Base-by-base conservation (phyloP, 2,888 invertebrate species). In the Chirona hameri region DNA sequence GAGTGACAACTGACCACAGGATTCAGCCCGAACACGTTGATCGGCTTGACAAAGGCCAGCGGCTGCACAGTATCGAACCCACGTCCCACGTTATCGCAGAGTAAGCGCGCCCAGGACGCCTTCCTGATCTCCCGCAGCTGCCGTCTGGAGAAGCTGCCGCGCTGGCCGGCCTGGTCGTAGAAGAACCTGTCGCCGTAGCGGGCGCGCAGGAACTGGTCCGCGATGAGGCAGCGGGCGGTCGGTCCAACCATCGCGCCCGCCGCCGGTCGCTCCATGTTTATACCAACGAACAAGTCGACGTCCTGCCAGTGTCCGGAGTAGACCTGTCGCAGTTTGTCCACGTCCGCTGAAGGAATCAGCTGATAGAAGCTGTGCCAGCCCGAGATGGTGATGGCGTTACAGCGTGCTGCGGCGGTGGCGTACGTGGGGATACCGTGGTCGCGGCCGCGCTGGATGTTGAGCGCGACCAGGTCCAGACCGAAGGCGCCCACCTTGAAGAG, bases 121-220 rank as follows among this genome's bases (percentile, higher is more conserved):
- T 91, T 90, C 52, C 93, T 89, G 79, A 95, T 91, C 85, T 94
- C 92, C 85, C 93, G 92, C 2, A 95, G 87, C 87, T 95, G 95
- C 0, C 92, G 91, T 5, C 92, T 92, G 27, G 14, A 27, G 79
- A 79, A 79, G 52, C 79, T 79, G n/a, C 79, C 79, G 1, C 24
- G n/a, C 18, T 79, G 79, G 48, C 48, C 48, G n/a, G 52, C 48
- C 29, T 52, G 79, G 52, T 79, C 79, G 52, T 79, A 79, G 79
- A 79, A 79, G 79, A 79, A 79, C 15, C 79, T 48, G 79, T 79
- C 79, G 24, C 27, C 79, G 52, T 79, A 79, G 79, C 79, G 79
- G 10, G 27, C n/a, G 18, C 79, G 79, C 24, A 79, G 79, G 52
- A 79, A 79, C 79, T 79, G 52, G 24, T 79, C 79, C 2, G 79